Evolutionary conservation across 2,113 vertebrate species (phyloP), one percentile per base, ranked within the genome.

Genomic region (Ceuthmochares aereus): DNA sequence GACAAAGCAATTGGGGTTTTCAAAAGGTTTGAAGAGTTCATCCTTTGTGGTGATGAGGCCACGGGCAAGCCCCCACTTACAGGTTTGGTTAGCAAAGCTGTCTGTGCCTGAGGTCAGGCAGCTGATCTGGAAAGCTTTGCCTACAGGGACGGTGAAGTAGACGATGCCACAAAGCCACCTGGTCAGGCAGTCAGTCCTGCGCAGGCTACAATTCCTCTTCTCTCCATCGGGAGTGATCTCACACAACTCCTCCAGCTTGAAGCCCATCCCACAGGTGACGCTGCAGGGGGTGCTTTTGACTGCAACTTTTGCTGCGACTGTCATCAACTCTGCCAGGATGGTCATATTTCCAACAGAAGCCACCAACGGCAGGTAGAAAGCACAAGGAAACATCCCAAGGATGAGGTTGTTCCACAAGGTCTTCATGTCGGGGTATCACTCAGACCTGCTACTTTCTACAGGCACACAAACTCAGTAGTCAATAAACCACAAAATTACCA

Each of bases 191-290:
- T 64, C 62, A 15, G 98, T 87, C 25, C 69, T 95, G 26, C 52
- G 91, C 26, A 85, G 10, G 1, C 36, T 84, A 49, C 99, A 98
- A 2, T 96, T 89, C 9, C 37, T 95, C 67, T 15, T 66, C 12
- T 83, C 62, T 3, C 97, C 92, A 2, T 79, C 45, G 0, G 97
- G 47, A 13, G 64, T 96, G 10, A 98, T 40, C 45, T 91, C 96
- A 6, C 99, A 99, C 21, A 97, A 22, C 6, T 90, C 98, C 93
- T 99, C 98, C 32, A 96, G 95, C 52, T 89, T 98, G 32, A 98
- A 34, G 7, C 99, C 99, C 32, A 98, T 95, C 20, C 99, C 99
- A 40, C 99, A 99, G 58, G 98, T 99, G 83, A 97, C 89, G 15
- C 98, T 99, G 93, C 99, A 99, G 36, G 97, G 43, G 0, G 98